Conservation (phyloP, 2,888 invertebrate genomes). For the Lasioglossum vierecki region DNA sequence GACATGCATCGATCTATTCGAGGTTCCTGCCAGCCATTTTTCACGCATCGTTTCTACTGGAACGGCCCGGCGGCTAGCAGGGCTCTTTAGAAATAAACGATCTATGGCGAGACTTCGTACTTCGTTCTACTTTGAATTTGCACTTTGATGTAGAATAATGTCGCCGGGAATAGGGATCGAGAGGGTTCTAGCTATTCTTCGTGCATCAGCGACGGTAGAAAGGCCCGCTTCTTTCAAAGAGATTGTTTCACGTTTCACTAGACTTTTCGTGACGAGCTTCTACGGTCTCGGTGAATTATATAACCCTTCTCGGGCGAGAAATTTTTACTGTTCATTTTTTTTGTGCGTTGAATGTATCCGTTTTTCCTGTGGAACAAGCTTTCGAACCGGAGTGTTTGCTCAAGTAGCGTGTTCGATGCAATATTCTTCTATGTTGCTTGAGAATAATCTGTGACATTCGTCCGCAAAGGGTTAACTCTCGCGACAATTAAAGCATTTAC, state of each 20-base stretch:
- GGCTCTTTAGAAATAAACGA: background rate
- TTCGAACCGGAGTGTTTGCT: background rate
- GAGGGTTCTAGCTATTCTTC: background rate
- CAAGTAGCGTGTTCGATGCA: too few species aligned
- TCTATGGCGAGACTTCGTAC: background rate
- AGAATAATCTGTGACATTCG: too few species aligned
- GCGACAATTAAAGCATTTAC: background rate
- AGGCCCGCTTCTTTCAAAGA: background rate
- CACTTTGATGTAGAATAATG: background rate
- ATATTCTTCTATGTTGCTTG: too few species aligned
- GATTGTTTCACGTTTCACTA: background rate
- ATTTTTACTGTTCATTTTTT: background rate
- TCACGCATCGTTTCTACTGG: background rate
- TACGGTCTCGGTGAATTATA: background rate
- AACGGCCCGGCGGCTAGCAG: background rate
- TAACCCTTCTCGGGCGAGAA: background rate
- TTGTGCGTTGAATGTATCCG: too few species aligned
- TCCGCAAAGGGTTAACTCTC: too few species aligned
- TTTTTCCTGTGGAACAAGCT: background rate
- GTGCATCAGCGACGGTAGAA: background rate
- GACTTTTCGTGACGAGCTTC: background rate
- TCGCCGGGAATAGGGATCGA: background rate
- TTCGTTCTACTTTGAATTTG: slow-evolving; percentile 7
- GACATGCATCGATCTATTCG: background rate
- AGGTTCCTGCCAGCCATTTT: background rate